Conservation (phyloP, 2,113 vertebrate genomes). For the Bujurquina vittata region DNA sequence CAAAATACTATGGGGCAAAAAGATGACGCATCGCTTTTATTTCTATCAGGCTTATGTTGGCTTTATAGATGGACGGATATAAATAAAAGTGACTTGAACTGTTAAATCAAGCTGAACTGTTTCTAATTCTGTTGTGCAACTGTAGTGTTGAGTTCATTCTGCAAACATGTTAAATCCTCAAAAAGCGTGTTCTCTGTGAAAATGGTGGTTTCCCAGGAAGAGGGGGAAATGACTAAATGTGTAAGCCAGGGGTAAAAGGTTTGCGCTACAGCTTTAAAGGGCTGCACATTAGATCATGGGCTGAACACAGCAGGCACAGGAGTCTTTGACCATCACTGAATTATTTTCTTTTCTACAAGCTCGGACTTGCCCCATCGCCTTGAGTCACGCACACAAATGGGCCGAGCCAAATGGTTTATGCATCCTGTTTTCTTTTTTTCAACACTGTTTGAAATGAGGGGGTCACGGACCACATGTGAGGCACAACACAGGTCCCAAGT, state of each 20-base stretch:
- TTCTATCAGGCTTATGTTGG: background rate
- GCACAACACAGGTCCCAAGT: constrained; percentile 70
- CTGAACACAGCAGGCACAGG: background rate
- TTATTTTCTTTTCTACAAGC: constrained; percentile 55
- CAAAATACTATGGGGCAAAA: background rate
- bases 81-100: background rate
- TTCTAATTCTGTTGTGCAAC: background rate
- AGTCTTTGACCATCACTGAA: constrained; percentile 31
- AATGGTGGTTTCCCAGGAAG: background rate
- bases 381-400: constrained; percentile 59
- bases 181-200: background rate
- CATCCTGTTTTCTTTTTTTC: constrained; percentile 68
- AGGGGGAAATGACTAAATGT: background rate
- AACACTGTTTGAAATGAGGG: constrained; percentile 63
- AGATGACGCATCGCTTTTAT: background rate
- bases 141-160: background rate
- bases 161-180: background rate
- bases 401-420: constrained; percentile 54
- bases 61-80: background rate
- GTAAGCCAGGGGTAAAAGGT: background rate
- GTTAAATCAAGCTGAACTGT: constrained; percentile 15
- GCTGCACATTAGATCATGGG: background rate
- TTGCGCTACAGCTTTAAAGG: constrained; percentile 26
- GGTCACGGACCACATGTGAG: constrained; percentile 79
- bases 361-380: constrained; percentile 53